These are phyloP conservation scores for Lepidocolaptes lacrymiger DNA, from an alignment of 2,797 vertebrate genomes.

Conservation along the genomic window DNA sequence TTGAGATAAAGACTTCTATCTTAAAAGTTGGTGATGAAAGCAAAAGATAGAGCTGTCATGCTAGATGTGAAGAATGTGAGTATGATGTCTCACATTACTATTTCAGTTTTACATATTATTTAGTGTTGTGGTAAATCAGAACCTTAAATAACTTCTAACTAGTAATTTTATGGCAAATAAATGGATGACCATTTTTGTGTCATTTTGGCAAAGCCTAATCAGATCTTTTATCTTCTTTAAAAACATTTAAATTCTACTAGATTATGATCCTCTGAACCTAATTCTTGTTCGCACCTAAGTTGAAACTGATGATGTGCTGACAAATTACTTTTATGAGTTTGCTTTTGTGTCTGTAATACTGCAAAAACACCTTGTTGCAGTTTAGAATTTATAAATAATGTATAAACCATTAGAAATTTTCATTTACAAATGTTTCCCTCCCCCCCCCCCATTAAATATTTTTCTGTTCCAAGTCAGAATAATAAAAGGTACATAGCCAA, in stretches of 20 bases:
- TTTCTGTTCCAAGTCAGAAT: not conserved
- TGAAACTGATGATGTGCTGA: not conserved
- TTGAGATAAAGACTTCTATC: not conserved
- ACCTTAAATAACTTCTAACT: not conserved
- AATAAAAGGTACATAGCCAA: not conserved
- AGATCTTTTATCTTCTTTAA: not conserved
- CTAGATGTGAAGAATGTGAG: not conserved
- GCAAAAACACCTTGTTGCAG: not conserved
- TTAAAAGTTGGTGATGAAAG: not conserved
- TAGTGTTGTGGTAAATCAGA: not conserved
- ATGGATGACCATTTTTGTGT: not conserved
- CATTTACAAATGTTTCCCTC: not conserved
- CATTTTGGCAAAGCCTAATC: not conserved
- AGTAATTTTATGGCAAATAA: not conserved
- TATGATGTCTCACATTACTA: not conserved
- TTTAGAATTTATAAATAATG: not conserved
- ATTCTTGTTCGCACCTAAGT: not conserved
- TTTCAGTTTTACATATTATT: not conserved
- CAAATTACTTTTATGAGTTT: not conserved
- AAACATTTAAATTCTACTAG: not conserved
- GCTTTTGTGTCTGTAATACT: not conserved
- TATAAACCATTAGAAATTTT: not conserved
- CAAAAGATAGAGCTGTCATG: not conserved
- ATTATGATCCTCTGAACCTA: not conserved
- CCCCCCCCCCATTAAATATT: not conserved